Percentiles rank a stretch among this genome's conserved stretches.
Conservation (phyloP, 2,113 vertebrate genomes). For the Lonchura striata region DNA sequence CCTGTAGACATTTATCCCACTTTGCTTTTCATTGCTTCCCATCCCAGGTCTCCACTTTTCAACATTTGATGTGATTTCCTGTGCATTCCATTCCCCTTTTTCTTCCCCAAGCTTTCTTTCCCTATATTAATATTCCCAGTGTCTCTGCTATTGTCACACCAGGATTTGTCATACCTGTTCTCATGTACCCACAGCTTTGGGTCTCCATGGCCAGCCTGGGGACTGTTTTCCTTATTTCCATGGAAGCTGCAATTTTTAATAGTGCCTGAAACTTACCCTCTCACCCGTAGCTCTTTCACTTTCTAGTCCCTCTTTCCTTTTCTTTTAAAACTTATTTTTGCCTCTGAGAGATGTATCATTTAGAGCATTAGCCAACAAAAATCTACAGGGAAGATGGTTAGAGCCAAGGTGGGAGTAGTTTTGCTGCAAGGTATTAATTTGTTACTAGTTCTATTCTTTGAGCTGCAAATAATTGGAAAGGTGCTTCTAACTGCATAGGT, state of each 20-base stretch:
- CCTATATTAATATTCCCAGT: background rate
- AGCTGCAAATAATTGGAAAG: background rate
- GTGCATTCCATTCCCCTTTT: fast-evolving
- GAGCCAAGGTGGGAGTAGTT: background rate
- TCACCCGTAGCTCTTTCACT: background rate
- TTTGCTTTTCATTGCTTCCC: background rate
- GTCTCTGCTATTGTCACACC: background rate
- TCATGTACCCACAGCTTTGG: background rate
- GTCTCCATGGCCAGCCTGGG: background rate
- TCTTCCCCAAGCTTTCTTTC: background rate
- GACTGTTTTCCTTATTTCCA: background rate
- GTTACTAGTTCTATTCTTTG: background rate
- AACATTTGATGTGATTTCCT: background rate
- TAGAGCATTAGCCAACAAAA: background rate
- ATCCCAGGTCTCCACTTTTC: background rate
- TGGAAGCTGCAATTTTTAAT: background rate
- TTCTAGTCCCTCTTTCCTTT: background rate
- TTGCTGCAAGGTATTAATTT: background rate
- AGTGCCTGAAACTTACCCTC: too few species aligned
- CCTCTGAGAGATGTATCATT: background rate
- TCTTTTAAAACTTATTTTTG: background rate
- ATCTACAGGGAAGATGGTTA: background rate
- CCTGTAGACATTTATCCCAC: background rate
- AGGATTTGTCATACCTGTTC: background rate
- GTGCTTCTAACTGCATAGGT: background rate